Evolutionary conservation across 2,113 vertebrate genomes (phyloP), one percentile per base, ranked within the genome.

Genomic region (Tragelaphus strepsiceros): DNA sequence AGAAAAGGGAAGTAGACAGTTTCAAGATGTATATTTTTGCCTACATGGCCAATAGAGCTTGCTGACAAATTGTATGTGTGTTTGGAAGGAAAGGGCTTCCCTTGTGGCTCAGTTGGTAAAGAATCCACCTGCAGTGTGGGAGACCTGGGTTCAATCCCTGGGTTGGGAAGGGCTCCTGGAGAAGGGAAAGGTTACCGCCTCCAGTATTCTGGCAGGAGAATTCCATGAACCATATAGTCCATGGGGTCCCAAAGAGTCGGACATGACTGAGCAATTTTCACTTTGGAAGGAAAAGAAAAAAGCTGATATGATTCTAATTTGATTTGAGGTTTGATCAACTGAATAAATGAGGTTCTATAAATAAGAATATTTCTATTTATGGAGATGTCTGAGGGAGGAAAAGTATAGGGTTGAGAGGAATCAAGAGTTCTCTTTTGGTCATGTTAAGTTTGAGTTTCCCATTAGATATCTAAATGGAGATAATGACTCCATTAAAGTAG

Each of bases 21-120:
- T 71, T 97, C 56, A 39, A 58, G 85, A 24, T 81, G 43, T 43
- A 6, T 59, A 32, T 59, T 86, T 85, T 93, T 90, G n/a, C 30
- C 81, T 39, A 22, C 85, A 11, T 90, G 39, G 30, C 17, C 51
- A 35, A 61, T 12, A 93, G 51, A 93, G 71, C 17, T 95, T 22
- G 15, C 43, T 74, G 59, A 81, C 21, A 28, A 71, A 90, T 82
- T 62, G 17, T 15, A 43, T 78, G 10, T 49, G 1, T 22, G 17
- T 81, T 81, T 93, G 56, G 59, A 71, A 90, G 30, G 59, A 95
- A 61, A 39, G n/a, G 16, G 22, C 19, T 74, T 74, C 67, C n/a
- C n/a, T 74, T 74, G n/a, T 13, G 67, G n/a, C 67, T 74, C 19
- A 39, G n/a, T 22, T 74, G 67, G 67, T 22, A 13, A 74, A 74